These are phyloP conservation scores for Phortica okadai DNA, from an alignment of 2,888 invertebrate genomes.

Conservation along the genomic window DNA sequence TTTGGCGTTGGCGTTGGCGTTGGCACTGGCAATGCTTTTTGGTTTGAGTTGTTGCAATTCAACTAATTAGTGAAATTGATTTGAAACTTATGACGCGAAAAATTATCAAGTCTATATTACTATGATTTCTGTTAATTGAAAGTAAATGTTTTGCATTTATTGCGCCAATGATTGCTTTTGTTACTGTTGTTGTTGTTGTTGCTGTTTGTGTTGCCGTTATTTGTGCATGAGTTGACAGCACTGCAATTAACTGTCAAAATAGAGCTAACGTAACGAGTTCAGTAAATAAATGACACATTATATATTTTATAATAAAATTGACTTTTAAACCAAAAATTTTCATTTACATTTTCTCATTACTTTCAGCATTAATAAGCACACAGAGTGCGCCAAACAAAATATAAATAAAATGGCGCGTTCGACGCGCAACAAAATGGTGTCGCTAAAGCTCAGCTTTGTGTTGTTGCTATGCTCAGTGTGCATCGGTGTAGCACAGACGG, in stretches of 20 bases:
- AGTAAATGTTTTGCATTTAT: slow-evolving; percentile 55
- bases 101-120: slow-evolving; percentile 46
- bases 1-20: neutral
- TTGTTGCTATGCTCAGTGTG: neutral
- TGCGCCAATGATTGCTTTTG: neutral
- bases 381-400: neutral
- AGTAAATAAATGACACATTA: too few relatives aligned
- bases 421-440: slow-evolving; percentile 3
- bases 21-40: neutral
- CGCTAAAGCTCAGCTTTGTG: neutral
- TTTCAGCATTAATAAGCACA: neutral
- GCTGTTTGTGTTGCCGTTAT: neutral
- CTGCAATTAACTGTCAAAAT: too few relatives aligned
- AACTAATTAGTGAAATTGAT: slow-evolving; percentile 73
- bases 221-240: too few relatives aligned
- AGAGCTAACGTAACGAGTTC: too few relatives aligned
- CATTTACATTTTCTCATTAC: neutral
- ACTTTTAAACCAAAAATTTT: slow-evolving; percentile 3
- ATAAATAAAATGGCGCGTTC: neutral
- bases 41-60: slow-evolving; percentile 45
- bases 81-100: slow-evolving; percentile 70
- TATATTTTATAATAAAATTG: slow-evolving; percentile 37
- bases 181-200: neutral
- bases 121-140: slow-evolving; percentile 55
- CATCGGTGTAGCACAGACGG: neutral